Base-by-base conservation (phyloP, 2,797 vertebrate genomes). In the Mus spretus region DNA sequence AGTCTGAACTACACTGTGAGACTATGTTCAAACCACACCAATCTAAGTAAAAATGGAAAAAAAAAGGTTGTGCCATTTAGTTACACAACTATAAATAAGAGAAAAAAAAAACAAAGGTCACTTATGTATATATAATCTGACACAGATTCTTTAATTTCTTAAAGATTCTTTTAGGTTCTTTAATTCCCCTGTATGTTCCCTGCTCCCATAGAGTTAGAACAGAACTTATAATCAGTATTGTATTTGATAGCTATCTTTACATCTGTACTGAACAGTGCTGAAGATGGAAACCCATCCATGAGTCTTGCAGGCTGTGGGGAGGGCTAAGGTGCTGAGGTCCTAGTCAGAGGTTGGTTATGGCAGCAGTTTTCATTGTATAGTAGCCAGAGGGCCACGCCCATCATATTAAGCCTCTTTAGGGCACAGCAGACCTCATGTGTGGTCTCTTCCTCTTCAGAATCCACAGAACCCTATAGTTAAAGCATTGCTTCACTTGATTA, bases 41-140 rank as follows among this genome's bases (percentile, higher is more conserved):
- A 47, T 77, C 6, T 17, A 77, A 77, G 72, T 74, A 50, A 87
- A 74, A 40, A 40, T 17, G 13, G 19, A 9, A 61, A 61, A 61
- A 55, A 80, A 40, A 17, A n/a, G 15, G 55, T 1, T 2, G 4
- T 57, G 37, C 24, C 22, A 87, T 28, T 95, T 81, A 75, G 37
- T 75, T 87, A 77, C 40, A 80, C 20, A 95, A 85, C 75, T 94
- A n/a, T 86, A 79, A 86, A 78, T 2, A 37, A 72, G 75, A 50
- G n/a, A n/a, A n/a, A n/a, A n/a, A n/a, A n/a, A n/a, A n/a, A n/a
- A n/a, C n/a, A n/a, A n/a, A 50, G 50, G 50, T 50, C 50, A 50
- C 50, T 11, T 50, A 50, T 50, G 50, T 50, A 50, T 50, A 50
- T 50, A 50, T 50, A 50, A 50, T 50, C 50, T 10, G 50, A n/a